Evolutionary conservation across 2,888 invertebrate genomes (phyloP), one percentile per base, ranked within the genome.

Genomic region (Corbicula japonica): DNA sequence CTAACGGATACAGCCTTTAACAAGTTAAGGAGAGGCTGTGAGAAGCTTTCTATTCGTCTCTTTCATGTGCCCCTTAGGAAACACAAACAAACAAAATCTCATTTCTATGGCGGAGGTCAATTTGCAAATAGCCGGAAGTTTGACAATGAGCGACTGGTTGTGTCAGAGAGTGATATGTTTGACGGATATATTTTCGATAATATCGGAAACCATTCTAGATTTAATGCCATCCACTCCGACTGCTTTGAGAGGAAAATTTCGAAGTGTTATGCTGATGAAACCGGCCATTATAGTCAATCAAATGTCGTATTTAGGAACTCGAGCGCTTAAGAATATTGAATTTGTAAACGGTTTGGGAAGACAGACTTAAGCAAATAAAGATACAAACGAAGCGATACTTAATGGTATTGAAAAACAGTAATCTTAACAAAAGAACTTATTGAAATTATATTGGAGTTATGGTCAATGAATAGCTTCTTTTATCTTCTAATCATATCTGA

Each of bases 171-270:
- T 52, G 10, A 8, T 12, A 34, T 35, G 28, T 48, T 46, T 60
- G 61, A 71, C 61, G 48, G 62, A 71, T 71, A 62, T 54, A 28
- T 56, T 56, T 62, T 63, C 72, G 54, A 72, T 72, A 63, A 54
- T 63, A 56, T 56, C 35, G 63, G 52, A 32, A 48, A 63, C 32
- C 32, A 63, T 48, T 63, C 63, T 46, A 21, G 54, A 54, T n/a
- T 54, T 23, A 30, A n/a, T 54, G 54, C 54, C 54, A 54, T 12
- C 32, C 54, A 54, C 30, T 30, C 2, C 30, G n/a, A n/a, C n/a
- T 32, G 54, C 28, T 54, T 30, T 28, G 18, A 54, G 15, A 23
- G 30, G 30, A 30, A 18, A 54, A 5, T n/a, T n/a, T n/a, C n/a
- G n/a, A n/a, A n/a, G n/a, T 38, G 41, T 38, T 12, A 38, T 63